These are phyloP conservation scores for Galaxias olidus DNA, from an alignment of 2,797 vertebrate species.

Conservation along the genomic window DNA sequence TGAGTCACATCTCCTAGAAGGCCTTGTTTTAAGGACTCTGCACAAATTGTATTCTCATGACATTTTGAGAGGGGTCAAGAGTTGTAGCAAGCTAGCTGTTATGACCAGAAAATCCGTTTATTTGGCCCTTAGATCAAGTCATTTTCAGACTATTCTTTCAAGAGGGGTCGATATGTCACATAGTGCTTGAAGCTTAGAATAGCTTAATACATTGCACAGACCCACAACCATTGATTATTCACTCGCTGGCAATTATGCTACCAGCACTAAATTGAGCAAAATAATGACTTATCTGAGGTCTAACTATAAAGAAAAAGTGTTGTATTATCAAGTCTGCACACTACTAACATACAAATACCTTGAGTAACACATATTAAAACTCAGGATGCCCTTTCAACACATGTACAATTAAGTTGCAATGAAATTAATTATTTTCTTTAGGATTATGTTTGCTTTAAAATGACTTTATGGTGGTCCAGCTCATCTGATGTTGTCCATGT, in stretches of 20 bases:
- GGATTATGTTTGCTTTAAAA: slow-evolving; percentile 21
- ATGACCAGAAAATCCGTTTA: slow-evolving; percentile 6
- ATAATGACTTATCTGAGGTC: neutral
- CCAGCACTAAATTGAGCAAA: neutral
- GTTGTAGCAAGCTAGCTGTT: neutral
- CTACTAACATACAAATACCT: slow-evolving; percentile 13
- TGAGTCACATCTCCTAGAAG: neutral
- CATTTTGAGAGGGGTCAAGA: slow-evolving; percentile 3
- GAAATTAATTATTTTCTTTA: slow-evolving; percentile 17
- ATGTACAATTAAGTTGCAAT: slow-evolving; percentile 20
- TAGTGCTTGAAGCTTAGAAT: slow-evolving; percentile 28
- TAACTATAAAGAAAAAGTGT: slow-evolving; percentile 11
- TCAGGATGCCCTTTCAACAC: neutral
- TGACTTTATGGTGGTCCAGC: neutral
- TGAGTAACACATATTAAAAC: slow-evolving; percentile 30
- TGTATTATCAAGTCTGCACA: slow-evolving; percentile 37
- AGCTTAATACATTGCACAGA: slow-evolving; percentile 5
- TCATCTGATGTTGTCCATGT: slow-evolving; percentile 41
- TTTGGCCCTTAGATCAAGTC: slow-evolving; percentile 24
- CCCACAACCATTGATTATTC: neutral
- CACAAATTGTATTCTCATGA: neutral
- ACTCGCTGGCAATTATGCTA: slow-evolving; percentile 25
- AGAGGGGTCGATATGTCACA: slow-evolving; percentile 36
- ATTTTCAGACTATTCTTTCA: slow-evolving; percentile 6
- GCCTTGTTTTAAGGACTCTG: neutral